Evolutionary conservation across 2,113 vertebrate species (phyloP).

Genomic region (Bathybates hornii): DNA sequence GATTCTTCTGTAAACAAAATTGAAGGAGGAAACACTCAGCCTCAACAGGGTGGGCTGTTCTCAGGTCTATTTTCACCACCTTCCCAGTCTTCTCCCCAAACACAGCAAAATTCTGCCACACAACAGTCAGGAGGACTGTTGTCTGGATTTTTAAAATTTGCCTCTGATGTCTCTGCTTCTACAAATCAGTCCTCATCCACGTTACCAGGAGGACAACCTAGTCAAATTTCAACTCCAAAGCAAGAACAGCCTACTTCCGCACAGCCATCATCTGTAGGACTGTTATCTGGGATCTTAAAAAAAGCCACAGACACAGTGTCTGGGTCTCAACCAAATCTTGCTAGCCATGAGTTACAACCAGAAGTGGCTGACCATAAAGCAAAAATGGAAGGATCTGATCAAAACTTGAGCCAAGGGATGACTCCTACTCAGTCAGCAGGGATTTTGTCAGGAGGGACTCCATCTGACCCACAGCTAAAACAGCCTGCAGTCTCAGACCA

Average conservation of each 20-base stretch:
- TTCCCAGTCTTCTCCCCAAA: conserved; percentile 23
- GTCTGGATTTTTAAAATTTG: conserved; percentile 67
- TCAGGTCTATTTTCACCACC: conserved; percentile 64
- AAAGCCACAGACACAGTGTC: conserved; percentile 56
- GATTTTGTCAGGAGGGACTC: conserved; percentile 29
- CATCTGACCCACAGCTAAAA: neutral
- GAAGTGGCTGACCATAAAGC: neutral
- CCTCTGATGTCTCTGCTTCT: conserved; percentile 43
- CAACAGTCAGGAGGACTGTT: conserved; percentile 56
- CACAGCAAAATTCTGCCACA: conserved; percentile 11
- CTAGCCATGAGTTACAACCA: conserved; percentile 6
- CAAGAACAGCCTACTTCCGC: conserved; percentile 17
- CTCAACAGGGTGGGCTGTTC: conserved; percentile 69
- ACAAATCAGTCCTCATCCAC: conserved; percentile 4
- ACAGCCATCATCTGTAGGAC: conserved; percentile 23
- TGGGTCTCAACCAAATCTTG: conserved; percentile 19
- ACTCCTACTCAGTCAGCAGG: neutral
- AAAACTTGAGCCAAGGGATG: neutral
- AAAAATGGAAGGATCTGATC: neutral
- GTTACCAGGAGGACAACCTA: neutral
- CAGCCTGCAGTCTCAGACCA: neutral
- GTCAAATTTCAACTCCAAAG: conserved; percentile 3
- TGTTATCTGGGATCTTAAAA: conserved; percentile 65
- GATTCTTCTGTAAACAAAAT: conserved; percentile 40
- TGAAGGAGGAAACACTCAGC: conserved; percentile 27